These are phyloP conservation scores for Xanthostigma xanthostigma DNA, from an alignment of 2,888 invertebrate species.

Conservation along the genomic window DNA sequence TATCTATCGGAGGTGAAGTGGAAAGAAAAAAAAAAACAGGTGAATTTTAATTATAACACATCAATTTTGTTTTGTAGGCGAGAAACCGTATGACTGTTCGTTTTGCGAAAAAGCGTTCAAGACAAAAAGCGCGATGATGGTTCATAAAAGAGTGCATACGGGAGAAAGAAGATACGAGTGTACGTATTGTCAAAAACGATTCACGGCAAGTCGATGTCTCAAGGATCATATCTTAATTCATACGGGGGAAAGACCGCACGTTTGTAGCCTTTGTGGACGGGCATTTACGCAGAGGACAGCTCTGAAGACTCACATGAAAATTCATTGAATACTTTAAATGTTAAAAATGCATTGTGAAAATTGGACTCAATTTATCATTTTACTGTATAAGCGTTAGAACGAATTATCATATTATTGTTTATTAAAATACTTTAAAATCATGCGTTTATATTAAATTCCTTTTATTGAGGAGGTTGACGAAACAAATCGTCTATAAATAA, in stretches of 20 bases:
- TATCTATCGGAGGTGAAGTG: no score
- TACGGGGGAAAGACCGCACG: not conserved
- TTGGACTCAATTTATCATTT: no score
- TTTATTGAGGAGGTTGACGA: no score
- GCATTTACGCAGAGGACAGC: not conserved
- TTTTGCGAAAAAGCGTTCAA: slow-evolving; percentile 4
- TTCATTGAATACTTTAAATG: not conserved
- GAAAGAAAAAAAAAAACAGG: not conserved
- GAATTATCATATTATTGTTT: no score
- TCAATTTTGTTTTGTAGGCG: no score
- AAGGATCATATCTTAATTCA: slow-evolving; percentile 1
- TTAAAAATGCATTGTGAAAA: no score
- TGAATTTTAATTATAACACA: no score
- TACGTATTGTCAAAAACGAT: not conserved
- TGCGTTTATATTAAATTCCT: no score
- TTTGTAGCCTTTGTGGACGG: not conserved
- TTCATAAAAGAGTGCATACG: slow-evolving; percentile 2
- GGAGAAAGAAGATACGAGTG: not conserved
- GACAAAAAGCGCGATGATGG: slow-evolving; percentile 1
- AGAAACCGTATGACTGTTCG: not conserved
- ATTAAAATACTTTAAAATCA: no score
- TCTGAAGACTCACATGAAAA: slow-evolving; percentile 1
- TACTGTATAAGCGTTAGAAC: no score
- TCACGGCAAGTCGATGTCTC: not conserved
- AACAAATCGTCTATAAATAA: no score